These are phyloP conservation scores for Diplodus puntazzo DNA, from an alignment of 2,797 vertebrate genomes.

Conservation along the genomic window DNA sequence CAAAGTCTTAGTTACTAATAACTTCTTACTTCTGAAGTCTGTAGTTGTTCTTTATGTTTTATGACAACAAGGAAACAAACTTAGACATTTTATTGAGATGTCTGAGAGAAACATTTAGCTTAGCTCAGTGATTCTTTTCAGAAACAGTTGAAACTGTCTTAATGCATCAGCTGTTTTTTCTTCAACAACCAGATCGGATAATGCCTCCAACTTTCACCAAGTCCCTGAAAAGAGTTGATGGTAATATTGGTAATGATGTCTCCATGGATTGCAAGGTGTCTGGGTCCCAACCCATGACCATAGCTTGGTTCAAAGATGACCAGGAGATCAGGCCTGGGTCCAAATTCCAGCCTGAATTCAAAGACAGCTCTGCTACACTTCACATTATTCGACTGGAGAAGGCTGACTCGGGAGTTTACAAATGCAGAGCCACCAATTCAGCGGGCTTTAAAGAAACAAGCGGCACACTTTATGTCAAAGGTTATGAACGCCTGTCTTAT, in stretches of 20 bases:
- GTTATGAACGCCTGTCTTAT: slow-evolving; percentile 77
- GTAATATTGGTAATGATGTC: slow-evolving; percentile 84
- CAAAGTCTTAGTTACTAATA: neutral
- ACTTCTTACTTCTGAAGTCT: neutral
- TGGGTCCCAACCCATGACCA: slow-evolving; percentile 95
- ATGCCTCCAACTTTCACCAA: slow-evolving; percentile 96
- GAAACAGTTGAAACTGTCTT: slow-evolving; percentile 21
- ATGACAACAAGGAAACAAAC: neutral
- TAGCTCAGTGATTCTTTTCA: neutral
- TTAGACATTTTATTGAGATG: neutral
- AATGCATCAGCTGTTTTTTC: slow-evolving; percentile 70
- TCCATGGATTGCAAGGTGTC: slow-evolving; percentile 95
- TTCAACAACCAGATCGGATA: slow-evolving; percentile 93
- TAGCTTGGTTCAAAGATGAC: slow-evolving; percentile 96
- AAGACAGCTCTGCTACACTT: slow-evolving; percentile 91
- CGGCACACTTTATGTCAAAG: slow-evolving; percentile 96
- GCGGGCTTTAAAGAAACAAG: slow-evolving; percentile 95
- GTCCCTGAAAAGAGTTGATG: slow-evolving; percentile 92
- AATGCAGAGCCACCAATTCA: slow-evolving; percentile 94
- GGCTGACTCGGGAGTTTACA: slow-evolving; percentile 92
- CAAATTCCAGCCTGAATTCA: slow-evolving; percentile 90
- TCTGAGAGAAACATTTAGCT: neutral
- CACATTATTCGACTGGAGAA: slow-evolving; percentile 90
- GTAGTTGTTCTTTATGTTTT: neutral
- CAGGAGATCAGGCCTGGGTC: slow-evolving; percentile 87